Base-by-base conservation (phyloP, 1,140 invertebrate genomes). In the Spodoptera litura region DNA sequence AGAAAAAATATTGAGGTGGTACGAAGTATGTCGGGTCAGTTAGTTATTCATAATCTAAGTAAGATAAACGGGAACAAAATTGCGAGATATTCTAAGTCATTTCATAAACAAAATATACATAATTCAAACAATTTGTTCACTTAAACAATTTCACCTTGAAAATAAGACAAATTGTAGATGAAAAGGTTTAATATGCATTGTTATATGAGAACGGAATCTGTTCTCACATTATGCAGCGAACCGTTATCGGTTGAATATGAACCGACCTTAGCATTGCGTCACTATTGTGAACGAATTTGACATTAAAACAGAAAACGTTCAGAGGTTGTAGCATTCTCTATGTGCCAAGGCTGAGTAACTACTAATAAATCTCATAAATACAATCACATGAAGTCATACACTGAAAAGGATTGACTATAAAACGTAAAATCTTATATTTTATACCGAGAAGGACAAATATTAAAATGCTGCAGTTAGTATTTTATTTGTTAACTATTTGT, bases 281-380 rank as follows among this genome's bases (percentile, higher is more conserved):
- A 70, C 66, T 6, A 70, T 70, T 70, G 66, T 70, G 66, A 52
- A 70, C 66, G 66, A 70, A 70, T 70, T 70, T 70, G 66, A 70
- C 66, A 70, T 70, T 70, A 70, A 68, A 66, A 52, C 66, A 70
- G 49, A 70, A 70, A 70, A 70, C 31, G 49, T 31, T 70, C 49
- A 53, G 66, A 70, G 66, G 66, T 70, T 70, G 53, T 52, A 25
- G 12, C 66, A 5, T 70, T 70, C 66, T 27, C 66, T 70, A 52
- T 68, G 66, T 31, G 49, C 66, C 66, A 70, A 70, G 66, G 66
- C 66, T 70, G 49, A n/a, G 52, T 70, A 53, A 53, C 51, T 20
- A 31, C 12, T 70, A 52, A 56, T 56, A 20, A 56, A 15, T 44
- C 38, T 44, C 38, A 44, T 44, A 44, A 44, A 9, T 10, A 44